A percentile compares a stretch with the other conserved stretches of the same genome.
These are phyloP conservation scores for Miltochrista miniata DNA, from an alignment of 2,888 invertebrate genomes.

Conservation along the genomic window DNA sequence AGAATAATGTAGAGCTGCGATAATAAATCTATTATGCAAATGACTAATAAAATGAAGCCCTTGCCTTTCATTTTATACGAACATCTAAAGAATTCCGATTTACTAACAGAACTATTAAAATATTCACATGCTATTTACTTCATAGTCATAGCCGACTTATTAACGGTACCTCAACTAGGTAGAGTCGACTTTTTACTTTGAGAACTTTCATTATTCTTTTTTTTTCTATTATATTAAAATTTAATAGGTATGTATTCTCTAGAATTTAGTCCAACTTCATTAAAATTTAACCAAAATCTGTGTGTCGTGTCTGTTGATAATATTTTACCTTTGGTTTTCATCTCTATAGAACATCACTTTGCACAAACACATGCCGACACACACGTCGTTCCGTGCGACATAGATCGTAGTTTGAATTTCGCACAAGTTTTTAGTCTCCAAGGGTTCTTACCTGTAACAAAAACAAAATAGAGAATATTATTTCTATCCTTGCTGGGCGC, in stretches of 20 bases:
- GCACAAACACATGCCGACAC: conserved; percentile 32
- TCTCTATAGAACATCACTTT: conserved; percentile 59
- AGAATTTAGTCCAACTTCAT: conserved; percentile 58
- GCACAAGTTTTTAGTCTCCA: conserved; percentile 52
- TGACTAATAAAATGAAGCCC: neutral
- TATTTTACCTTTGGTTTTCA: too few species aligned
- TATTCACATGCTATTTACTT: neutral
- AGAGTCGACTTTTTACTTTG: neutral
- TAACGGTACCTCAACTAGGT: neutral
- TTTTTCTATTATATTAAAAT: too few species aligned
- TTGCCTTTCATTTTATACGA: neutral
- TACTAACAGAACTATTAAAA: neutral
- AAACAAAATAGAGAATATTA: conserved; percentile 51
- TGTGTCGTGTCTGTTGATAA: too few species aligned
- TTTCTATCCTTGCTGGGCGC: too few species aligned
- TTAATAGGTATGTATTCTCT: too few species aligned
- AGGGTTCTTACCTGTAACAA: conserved; percentile 75
- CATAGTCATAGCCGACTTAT: conserved; percentile 1
- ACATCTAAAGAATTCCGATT: neutral
- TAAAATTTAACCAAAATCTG: conserved; percentile 31
- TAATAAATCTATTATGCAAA: neutral
- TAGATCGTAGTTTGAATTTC: conserved; percentile 58
- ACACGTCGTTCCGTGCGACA: conserved; percentile 28
- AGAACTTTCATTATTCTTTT: neutral
- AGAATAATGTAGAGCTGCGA: too few species aligned